Evolutionary conservation across 2,797 vertebrate genomes (phyloP).

Genomic region (Sebastolobus alascanus): DNA sequence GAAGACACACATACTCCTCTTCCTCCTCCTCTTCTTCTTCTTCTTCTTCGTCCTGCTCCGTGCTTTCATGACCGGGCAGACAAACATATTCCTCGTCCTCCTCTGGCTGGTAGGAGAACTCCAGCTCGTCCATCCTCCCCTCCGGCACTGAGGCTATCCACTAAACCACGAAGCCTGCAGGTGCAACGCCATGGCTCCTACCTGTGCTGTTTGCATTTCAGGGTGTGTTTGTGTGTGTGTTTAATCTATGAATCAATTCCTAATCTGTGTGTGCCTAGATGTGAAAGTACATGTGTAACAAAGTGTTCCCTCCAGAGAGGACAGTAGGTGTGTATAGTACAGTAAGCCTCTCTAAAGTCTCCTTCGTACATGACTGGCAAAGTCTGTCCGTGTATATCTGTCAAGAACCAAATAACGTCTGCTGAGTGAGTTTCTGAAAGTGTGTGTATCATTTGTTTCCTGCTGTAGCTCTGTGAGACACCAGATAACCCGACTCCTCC

Average conservation of each 20-base stretch:
- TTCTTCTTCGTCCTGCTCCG: slow-evolving; percentile 44
- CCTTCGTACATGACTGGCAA: slow-evolving; percentile 22
- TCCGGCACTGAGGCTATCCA: slow-evolving; percentile 32
- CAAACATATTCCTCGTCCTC: slow-evolving; percentile 63
- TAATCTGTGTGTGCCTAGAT: slow-evolving; percentile 4
- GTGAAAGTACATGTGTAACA: slow-evolving; percentile 6
- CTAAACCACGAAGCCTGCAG: slow-evolving; percentile 40
- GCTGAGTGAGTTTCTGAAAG: slow-evolving; percentile 36
- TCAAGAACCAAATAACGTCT: slow-evolving; percentile 10
- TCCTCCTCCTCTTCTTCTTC: slow-evolving; percentile 20
- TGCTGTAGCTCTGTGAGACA: slow-evolving; percentile 30
- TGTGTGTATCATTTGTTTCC: slow-evolving; percentile 55
- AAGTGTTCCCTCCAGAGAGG: not conserved
- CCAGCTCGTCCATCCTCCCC: slow-evolving; percentile 68
- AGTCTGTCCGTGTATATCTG: slow-evolving; percentile 9
- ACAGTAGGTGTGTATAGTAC: not conserved
- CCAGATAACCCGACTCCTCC: slow-evolving; percentile 69
- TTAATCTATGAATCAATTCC: slow-evolving; percentile 26
- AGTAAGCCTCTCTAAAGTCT: slow-evolving; percentile 20
- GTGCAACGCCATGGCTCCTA: slow-evolving; percentile 53
- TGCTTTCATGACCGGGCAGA: slow-evolving; percentile 45
- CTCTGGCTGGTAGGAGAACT: slow-evolving; percentile 39
- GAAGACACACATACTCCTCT: slow-evolving; percentile 59
- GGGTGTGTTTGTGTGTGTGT: slow-evolving; percentile 33
- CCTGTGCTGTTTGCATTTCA: slow-evolving; percentile 14